phyloP scores from a whole-genome alignment of 2,797 vertebrate genomes.

The Muscicapa striata region DNA sequence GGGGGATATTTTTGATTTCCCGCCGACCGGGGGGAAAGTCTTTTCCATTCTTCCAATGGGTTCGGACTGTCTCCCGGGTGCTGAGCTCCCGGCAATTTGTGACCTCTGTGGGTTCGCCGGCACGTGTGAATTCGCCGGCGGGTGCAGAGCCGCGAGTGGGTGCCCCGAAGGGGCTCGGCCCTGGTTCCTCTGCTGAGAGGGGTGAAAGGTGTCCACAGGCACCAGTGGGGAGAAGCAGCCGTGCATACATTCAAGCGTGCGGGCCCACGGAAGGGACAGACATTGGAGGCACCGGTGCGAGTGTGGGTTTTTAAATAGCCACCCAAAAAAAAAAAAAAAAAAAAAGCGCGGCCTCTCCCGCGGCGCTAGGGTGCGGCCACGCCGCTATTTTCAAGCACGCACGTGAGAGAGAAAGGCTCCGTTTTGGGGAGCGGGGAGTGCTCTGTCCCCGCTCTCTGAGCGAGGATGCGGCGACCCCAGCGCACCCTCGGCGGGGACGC shows the following conservation, averaged over 20 bases:
- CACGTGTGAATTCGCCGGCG: background rate
- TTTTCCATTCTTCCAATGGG: background rate
- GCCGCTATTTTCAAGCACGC: background rate
- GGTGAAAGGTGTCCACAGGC: background rate
- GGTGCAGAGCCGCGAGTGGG: background rate
- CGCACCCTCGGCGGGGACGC: background rate
- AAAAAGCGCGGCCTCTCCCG: background rate
- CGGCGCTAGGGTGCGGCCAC: background rate
- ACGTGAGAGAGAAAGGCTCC: background rate
- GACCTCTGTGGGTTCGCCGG: background rate
- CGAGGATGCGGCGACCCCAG: background rate
- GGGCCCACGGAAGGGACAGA: background rate
- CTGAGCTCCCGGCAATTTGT: background rate
- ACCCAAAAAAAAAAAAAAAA: background rate
- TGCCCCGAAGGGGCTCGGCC: background rate
- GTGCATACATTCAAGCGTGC: background rate
- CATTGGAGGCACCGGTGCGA: background rate
- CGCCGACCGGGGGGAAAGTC: background rate
- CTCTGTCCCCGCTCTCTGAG: background rate
- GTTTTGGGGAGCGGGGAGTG: background rate
- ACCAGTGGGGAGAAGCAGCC: background rate
- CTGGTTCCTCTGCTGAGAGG: background rate
- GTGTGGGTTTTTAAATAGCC: background rate
- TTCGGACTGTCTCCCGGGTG: background rate
- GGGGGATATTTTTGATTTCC: background rate